phyloP scores from a whole-genome alignment of 2,113 vertebrate genomes.

The Ctenodactylus gundi region DNA sequence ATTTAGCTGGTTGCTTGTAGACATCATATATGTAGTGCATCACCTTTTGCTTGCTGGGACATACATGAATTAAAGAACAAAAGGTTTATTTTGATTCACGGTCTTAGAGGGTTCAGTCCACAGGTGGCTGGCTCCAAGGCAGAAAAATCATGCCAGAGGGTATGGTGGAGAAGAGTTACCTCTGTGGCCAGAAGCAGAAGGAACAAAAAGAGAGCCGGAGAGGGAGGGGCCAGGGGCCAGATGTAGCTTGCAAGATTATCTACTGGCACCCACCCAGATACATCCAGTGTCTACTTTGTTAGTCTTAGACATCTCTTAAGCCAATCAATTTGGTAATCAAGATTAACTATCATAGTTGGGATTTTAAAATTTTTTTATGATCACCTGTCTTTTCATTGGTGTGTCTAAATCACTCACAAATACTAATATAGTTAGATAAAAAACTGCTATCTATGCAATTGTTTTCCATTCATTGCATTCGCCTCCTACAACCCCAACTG shows the following conservation, averaged over 20 bases:
- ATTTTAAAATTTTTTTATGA: background rate
- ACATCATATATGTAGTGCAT: background rate
- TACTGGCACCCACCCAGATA: background rate
- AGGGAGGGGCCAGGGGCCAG: background rate
- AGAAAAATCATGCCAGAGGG: background rate
- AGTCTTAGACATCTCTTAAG: background rate
- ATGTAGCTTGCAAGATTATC: background rate
- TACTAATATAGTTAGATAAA: background rate
- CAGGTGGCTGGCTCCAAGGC: background rate
- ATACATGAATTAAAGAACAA: background rate
- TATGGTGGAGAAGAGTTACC: background rate
- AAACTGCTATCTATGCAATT: background rate
- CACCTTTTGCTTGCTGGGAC: background rate
- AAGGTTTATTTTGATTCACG: background rate
- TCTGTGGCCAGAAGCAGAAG: background rate
- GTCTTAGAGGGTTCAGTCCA: background rate
- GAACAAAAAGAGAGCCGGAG: background rate
- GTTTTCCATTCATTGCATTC: background rate
- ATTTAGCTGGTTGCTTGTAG: background rate
- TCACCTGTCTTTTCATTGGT: background rate
- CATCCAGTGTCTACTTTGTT: too few relatives aligned
- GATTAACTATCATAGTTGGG: background rate
- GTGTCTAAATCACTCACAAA: background rate
- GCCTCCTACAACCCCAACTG: accelerated
- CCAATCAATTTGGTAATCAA: background rate